Percentiles rank a stretch among this genome's conserved stretches.
Conservation (phyloP, 2,797 vertebrate genomes). For the Kryptopterus vitreolus region DNA sequence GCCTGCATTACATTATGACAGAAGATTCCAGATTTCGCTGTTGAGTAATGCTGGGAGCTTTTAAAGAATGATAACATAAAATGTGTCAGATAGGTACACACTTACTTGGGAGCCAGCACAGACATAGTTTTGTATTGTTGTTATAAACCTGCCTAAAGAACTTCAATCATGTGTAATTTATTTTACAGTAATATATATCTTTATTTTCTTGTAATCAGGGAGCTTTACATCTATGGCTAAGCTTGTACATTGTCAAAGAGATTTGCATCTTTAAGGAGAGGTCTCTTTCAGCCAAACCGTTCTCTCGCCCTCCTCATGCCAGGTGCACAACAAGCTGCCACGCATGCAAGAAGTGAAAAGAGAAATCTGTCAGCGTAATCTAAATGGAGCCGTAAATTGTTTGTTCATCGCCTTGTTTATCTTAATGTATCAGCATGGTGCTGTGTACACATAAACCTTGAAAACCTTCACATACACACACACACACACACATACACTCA, state of each 20-base stretch:
- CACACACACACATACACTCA: slow-evolving; percentile 24
- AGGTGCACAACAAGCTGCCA: slow-evolving; percentile 47
- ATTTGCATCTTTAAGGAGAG: slow-evolving; percentile 18
- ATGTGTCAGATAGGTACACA: slow-evolving; percentile 48
- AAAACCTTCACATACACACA: slow-evolving; percentile 48
- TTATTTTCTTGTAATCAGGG: not conserved
- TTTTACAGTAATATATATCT: not conserved
- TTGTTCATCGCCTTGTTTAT: slow-evolving; percentile 70
- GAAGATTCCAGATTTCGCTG: slow-evolving; percentile 54
- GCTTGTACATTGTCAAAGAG: not conserved
- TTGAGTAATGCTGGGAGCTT: slow-evolving; percentile 54
- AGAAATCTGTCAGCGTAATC: slow-evolving; percentile 66
- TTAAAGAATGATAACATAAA: slow-evolving; percentile 55
- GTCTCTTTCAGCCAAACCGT: slow-evolving; percentile 20
- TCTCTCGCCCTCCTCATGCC: slow-evolving; percentile 24
- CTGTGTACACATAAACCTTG: slow-evolving; percentile 63
- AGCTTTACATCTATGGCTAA: not conserved
- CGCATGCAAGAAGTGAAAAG: slow-evolving; percentile 42
- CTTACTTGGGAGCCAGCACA: slow-evolving; percentile 5
- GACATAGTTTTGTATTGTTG: not conserved
- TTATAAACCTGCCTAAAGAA: slow-evolving; percentile 10
- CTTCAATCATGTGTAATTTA: not conserved
- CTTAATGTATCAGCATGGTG: slow-evolving; percentile 50
- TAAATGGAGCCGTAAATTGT: slow-evolving; percentile 64
- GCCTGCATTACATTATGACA: slow-evolving; percentile 62